Evolutionary conservation across 2,888 invertebrate genomes (phyloP), one percentile per base, ranked within the genome.

Genomic region (Eilema griseolum): DNA sequence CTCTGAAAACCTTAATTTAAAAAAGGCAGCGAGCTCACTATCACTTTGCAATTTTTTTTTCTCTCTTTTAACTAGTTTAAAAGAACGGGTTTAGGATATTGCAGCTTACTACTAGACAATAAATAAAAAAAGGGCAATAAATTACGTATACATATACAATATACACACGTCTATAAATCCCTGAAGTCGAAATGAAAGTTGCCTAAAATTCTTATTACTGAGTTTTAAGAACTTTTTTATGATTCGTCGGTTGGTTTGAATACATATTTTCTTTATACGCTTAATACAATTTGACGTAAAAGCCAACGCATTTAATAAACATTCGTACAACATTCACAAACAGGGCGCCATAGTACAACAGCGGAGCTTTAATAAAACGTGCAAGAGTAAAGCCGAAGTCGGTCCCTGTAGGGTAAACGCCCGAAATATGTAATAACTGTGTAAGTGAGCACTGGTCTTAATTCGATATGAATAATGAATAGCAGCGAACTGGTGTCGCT

Each of bases 391-490:
- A 79, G 66, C 60, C 61, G 61, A 72, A 75, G 77, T 72, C 61
- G 69, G 71, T 74, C 72, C 77, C 71, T 71, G 63, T 71, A 61
- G 80, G 73, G 73, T 69, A 68, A 61, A 70, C 62, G 72, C 61
- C 67, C 71, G 72, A 69, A 77, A 72, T 82, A 80, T 74, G 70
- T 70, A 74, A 74, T 77, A 70, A 70, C 68, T 65, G 70, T 75
- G 75, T 70, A 70, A 72, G 71, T 69, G 70, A 81, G 46, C 69
- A 70, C 57, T 63, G 57, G 28, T 79, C 77, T 78, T 79, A 84
- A 83, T 84, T 81, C 78, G 74, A 82, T 82, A 81, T 86, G 81
- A 87, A 85, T 86, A 86, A 84, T 85, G 72, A 85, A 86, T 83
- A 74, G 72, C 79, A 67, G 61, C 67, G 76, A 74, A 78, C 52